A percentile compares a stretch with the other conserved stretches of the same genome.
phyloP scores from a whole-genome alignment of 2,888 invertebrate species.

The Xylophagus ater region DNA sequence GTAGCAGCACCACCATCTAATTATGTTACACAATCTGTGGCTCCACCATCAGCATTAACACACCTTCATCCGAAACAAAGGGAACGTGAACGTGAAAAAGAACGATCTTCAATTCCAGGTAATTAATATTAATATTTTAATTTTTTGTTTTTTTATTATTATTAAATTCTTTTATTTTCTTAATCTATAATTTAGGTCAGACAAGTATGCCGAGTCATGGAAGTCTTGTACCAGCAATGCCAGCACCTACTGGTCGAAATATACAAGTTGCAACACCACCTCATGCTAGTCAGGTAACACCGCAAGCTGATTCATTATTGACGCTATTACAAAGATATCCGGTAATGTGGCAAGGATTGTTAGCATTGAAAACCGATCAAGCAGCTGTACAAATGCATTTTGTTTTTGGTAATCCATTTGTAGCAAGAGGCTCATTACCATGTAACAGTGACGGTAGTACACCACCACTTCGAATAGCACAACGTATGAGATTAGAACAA shows the following conservation, averaged over 20 bases:
- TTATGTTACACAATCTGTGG: constrained; percentile 19
- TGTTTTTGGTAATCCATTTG: constrained; percentile 84
- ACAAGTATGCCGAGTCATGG: constrained; percentile 23
- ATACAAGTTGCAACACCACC: constrained; percentile 44
- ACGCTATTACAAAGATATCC: constrained; percentile 84
- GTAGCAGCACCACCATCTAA: constrained; percentile 36
- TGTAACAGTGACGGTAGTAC: constrained; percentile 72
- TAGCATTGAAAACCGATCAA: constrained; percentile 92
- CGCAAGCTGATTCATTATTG: constrained; percentile 71
- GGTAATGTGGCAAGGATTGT: constrained; percentile 92
- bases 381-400: constrained; percentile 99
- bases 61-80: constrained; percentile 16
- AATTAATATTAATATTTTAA: constrained; percentile 7
- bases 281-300: constrained; percentile 67
- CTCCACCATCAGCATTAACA: constrained; percentile 19
- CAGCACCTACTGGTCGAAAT: constrained; percentile 24
- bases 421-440: constrained; percentile 81
- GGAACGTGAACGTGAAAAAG: constrained; percentile 26
- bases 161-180: neutral
- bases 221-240: constrained; percentile 28
- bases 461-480: constrained; percentile 83
- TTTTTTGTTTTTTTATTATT: neutral
- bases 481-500: constrained; percentile 94
- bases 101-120: constrained; percentile 25
- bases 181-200: constrained; percentile 15